A percentile compares a stretch with the other conserved stretches of the same genome.
phyloP scores from a whole-genome alignment of 2,888 invertebrate genomes.

The Sericinus montela region DNA sequence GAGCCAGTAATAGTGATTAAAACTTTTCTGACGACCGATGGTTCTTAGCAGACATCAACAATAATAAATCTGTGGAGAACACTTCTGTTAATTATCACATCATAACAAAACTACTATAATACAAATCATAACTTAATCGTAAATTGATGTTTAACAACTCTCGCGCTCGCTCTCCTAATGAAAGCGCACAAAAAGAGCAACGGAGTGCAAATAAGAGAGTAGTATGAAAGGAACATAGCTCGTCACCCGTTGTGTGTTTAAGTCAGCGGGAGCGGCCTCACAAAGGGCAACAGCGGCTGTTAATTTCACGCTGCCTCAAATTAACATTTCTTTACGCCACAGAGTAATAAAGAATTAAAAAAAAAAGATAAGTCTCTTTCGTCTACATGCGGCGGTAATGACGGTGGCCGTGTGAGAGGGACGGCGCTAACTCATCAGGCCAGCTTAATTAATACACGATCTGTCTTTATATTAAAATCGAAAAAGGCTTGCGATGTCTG shows the following conservation, averaged over 20 bases:
- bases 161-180: slow-evolving; percentile 60
- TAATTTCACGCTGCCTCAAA: slow-evolving; percentile 80
- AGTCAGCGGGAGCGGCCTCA: slow-evolving; percentile 68
- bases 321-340: slow-evolving; percentile 81
- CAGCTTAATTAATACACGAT: slow-evolving; percentile 76
- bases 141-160: slow-evolving; percentile 70
- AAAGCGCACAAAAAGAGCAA: slow-evolving; percentile 68
- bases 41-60: too few species aligned
- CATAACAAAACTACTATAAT: background rate
- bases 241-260: slow-evolving; percentile 79
- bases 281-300: slow-evolving; percentile 76
- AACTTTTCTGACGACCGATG: too few species aligned
- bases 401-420: slow-evolving; percentile 54
- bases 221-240: slow-evolving; percentile 63
- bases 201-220: slow-evolving; percentile 75
- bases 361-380: slow-evolving; percentile 61
- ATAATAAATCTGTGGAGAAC: too few species aligned
- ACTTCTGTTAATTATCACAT: too few species aligned
- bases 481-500: slow-evolving; percentile 29
- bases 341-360: slow-evolving; percentile 79
- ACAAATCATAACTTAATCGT: slow-evolving; percentile 37
- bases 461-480: slow-evolving; percentile 78
- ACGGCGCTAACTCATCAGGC: slow-evolving; percentile 69
- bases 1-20: too few species aligned
- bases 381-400: slow-evolving; percentile 73